Evolutionary conservation across 2,888 invertebrate genomes (phyloP).

Genomic region (Epinotia brunnichana): DNA sequence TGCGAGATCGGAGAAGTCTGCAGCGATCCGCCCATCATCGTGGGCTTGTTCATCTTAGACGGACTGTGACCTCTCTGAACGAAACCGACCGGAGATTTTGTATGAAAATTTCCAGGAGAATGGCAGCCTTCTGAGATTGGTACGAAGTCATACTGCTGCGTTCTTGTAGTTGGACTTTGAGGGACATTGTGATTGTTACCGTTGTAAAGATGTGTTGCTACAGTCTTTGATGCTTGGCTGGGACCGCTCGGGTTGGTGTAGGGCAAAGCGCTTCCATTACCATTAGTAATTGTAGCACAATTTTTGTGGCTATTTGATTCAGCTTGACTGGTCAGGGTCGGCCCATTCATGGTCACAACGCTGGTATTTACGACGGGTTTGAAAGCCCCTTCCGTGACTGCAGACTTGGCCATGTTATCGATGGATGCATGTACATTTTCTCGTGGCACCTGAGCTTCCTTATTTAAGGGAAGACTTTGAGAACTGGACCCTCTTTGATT

Average conservation of each 20-base stretch:
- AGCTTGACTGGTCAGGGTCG: constrained; percentile 53
- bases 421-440: constrained; percentile 57
- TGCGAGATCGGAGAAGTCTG: constrained; percentile 82
- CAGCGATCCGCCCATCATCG: constrained; percentile 72
- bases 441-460: constrained; percentile 56
- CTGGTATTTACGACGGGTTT: constrained; percentile 61
- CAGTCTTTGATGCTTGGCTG: constrained; percentile 56
- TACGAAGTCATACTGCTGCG: constrained; percentile 92
- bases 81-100: constrained; percentile 75
- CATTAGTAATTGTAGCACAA: constrained; percentile 57
- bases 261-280: constrained; percentile 63
- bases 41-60: constrained; percentile 65
- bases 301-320: constrained; percentile 59
- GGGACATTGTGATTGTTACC: constrained; percentile 82
- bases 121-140: constrained; percentile 93
- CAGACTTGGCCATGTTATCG: constrained; percentile 53
- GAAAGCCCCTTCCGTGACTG: constrained; percentile 67
- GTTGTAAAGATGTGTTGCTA: constrained; percentile 66
- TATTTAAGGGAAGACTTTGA: constrained; percentile 57
- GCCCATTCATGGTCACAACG: constrained; percentile 56
- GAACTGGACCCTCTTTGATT: constrained; percentile 73
- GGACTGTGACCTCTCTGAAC: constrained; percentile 72
- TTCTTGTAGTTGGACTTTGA: constrained; percentile 89
- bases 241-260: constrained; percentile 58
- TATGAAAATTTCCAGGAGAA: constrained; percentile 82